phyloP scores from a whole-genome alignment of 2,888 invertebrate species.

The Schizotus pectinicornis region DNA sequence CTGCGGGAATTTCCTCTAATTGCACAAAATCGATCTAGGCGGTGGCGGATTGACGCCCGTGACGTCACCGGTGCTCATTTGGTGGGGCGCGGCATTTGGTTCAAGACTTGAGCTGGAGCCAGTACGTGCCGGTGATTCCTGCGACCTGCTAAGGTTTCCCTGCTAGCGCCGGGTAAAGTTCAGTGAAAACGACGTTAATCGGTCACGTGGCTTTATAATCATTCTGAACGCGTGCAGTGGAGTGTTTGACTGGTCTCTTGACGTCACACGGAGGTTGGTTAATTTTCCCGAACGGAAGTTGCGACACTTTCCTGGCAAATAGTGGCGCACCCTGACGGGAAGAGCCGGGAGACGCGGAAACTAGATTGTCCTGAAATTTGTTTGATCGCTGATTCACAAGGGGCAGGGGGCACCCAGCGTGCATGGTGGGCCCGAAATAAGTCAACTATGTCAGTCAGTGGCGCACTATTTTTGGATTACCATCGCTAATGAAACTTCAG shows the following conservation, averaged over 20 bases:
- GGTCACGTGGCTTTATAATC: conserved; percentile 8
- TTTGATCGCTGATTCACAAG: too few species aligned
- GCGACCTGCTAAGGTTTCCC: too few species aligned
- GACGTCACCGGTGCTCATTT: conserved; percentile 59
- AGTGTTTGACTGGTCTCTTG: too few species aligned
- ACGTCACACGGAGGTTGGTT: too few species aligned
- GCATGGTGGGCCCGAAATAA: too few species aligned
- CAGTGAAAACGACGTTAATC: conserved; percentile 3
- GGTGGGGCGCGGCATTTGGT: conserved; percentile 49
- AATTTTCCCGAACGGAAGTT: conserved; percentile 21
- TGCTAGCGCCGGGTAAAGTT: neutral
- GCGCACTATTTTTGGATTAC: too few species aligned
- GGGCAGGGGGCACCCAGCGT: too few species aligned
- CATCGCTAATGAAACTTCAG: too few species aligned
- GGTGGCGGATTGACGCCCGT: conserved; percentile 51
- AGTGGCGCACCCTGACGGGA: conserved; percentile 29
- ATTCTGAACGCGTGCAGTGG: neutral
- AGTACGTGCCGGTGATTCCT: conserved; percentile 35
- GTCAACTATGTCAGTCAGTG: too few species aligned
- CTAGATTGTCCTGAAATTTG: neutral
- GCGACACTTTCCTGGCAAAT: conserved; percentile 25
- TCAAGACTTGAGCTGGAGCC: conserved; percentile 35
- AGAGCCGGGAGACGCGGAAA: conserved; percentile 1
- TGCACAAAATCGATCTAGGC: conserved; percentile 51
- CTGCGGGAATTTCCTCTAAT: conserved; percentile 31